Percentiles rank a stretch among this genome's conserved stretches.
These are phyloP conservation scores for Bos javanicus DNA, from an alignment of 2,113 vertebrate species.

Conservation along the genomic window DNA sequence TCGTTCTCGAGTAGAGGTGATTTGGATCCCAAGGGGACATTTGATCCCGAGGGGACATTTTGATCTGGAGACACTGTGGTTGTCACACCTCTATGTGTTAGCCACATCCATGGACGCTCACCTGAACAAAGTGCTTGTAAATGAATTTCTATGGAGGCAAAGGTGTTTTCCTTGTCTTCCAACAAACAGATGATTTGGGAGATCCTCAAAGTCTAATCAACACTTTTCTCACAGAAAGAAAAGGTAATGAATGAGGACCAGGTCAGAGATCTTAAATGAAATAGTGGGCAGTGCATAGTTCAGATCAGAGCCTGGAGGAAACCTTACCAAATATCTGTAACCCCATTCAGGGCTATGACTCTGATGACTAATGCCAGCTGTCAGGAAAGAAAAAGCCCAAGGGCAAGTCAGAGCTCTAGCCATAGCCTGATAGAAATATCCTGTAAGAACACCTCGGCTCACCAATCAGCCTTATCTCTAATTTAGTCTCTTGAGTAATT, in stretches of 20 bases:
- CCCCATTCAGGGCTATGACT: not conserved
- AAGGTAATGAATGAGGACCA: not conserved
- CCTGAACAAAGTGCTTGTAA: not conserved
- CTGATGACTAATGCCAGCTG: slow-evolving; percentile 48
- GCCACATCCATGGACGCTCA: not conserved
- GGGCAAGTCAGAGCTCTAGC: slow-evolving; percentile 11
- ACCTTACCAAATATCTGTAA: not conserved
- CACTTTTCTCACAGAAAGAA: not conserved
- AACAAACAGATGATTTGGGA: not conserved
- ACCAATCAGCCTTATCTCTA: slow-evolving; percentile 59
- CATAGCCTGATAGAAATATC: slow-evolving; percentile 22
- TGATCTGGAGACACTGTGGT: not conserved
- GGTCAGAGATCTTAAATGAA: not conserved
- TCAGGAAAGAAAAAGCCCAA: slow-evolving; percentile 36
- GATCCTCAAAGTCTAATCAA: slow-evolving; percentile 27
- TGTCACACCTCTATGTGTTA: not conserved
- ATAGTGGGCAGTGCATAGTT: not conserved
- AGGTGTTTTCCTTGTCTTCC: not conserved
- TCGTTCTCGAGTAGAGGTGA: not conserved
- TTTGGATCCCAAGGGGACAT: not conserved
- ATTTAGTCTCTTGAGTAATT: slow-evolving; percentile 59
- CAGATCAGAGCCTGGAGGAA: not conserved
- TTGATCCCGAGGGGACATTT: not conserved
- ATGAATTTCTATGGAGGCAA: not conserved
- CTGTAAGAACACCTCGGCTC: slow-evolving; percentile 44